These are phyloP conservation scores for Hipparchia semele DNA, from an alignment of 2,888 invertebrate genomes.

Conservation along the genomic window DNA sequence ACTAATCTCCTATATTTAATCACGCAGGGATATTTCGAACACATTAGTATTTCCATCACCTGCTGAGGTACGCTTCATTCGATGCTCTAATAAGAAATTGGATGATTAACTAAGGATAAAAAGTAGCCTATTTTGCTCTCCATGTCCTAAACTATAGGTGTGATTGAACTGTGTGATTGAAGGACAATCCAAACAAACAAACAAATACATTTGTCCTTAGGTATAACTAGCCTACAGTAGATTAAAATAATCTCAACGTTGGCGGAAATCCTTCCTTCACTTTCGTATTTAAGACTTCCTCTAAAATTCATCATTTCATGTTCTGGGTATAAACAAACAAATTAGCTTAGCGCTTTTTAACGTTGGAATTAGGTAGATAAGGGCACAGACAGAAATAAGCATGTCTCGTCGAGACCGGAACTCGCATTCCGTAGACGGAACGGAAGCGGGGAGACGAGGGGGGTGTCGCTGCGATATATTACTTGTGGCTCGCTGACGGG, in stretches of 20 bases:
- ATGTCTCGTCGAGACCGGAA: conserved; percentile 28
- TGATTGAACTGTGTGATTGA: too few species aligned
- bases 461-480: conserved; percentile 6
- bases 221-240: too few species aligned
- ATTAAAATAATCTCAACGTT: background rate
- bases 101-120: too few species aligned
- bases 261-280: background rate
- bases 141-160: too few species aligned
- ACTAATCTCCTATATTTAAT: too few species aligned
- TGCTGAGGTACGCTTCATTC: too few species aligned
- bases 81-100: too few species aligned
- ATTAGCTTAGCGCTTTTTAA: background rate
- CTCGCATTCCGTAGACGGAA: conserved; percentile 31
- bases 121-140: too few species aligned
- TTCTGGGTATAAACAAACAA: background rate
- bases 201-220: too few species aligned
- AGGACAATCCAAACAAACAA: too few species aligned
- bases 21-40: too few species aligned
- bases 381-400: conserved; percentile 3
- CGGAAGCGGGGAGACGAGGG: conserved; percentile 28
- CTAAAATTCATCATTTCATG: background rate
- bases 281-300: background rate
- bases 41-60: too few species aligned
- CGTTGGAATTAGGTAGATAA: conserved; percentile 2
- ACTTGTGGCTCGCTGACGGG: conserved; percentile 24